phyloP scores from a whole-genome alignment of 1,140 invertebrate species.

The Leptopilina boulardi region DNA sequence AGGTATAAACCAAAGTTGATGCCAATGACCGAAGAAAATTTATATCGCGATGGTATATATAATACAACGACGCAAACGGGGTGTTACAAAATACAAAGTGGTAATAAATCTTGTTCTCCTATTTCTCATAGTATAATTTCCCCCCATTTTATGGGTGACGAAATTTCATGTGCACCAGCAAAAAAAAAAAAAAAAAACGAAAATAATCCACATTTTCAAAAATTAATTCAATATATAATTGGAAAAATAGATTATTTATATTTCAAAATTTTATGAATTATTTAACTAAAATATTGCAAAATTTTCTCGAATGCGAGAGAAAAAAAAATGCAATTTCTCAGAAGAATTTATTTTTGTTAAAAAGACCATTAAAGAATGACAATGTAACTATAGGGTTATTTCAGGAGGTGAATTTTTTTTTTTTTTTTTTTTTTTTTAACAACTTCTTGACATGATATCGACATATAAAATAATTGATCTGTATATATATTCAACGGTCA shows the following conservation, averaged over 20 bases:
- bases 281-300: too few species aligned
- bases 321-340: too few species aligned
- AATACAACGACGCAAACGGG: background rate
- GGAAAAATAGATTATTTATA: too few species aligned
- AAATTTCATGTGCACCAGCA: background rate
- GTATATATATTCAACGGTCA: background rate
- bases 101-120: conserved; percentile 20
- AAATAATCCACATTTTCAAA: background rate
- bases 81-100: conserved; percentile 27
- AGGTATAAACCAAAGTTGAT: conserved; percentile 1
- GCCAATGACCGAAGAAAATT: conserved; percentile 20
- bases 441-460: conserved; percentile 5
- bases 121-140: background rate
- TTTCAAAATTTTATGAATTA: too few species aligned
- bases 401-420: background rate
- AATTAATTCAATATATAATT: background rate
- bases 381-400: background rate
- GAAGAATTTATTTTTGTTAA: too few species aligned
- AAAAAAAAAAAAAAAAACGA: too few species aligned
- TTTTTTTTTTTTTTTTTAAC: background rate
- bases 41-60: background rate
- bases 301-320: too few species aligned
- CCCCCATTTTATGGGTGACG: background rate
- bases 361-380: background rate
- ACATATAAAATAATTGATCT: background rate